Base-by-base conservation (phyloP, 1,140 invertebrate genomes). In the Zaprionus ghesquierei region DNA sequence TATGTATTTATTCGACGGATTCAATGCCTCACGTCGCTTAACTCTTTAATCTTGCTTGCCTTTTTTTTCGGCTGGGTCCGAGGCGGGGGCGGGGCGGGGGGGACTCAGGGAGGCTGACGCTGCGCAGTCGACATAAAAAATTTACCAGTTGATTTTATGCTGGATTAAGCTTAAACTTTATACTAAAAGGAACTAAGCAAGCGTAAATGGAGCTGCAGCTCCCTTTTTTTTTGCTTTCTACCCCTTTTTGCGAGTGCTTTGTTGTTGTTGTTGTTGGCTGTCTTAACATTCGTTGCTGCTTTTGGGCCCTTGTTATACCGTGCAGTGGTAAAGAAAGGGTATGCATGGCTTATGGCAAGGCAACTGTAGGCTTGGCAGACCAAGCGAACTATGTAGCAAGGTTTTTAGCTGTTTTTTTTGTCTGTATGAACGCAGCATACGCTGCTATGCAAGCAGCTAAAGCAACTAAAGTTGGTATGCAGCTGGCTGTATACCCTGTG, bases 141-240 rank as follows among this genome's bases (percentile, higher is more conserved):
- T 90, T 90, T 90, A 90, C 87, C 86, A 90, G 86, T 90, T 90
- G 86, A 90, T 90, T 90, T 90, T 86, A 90, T 90, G 86, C 87
- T 90, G 86, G 76, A 90, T 90, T 90, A 86, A 81, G 79, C 87
- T 90, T 90, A 90, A 90, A 90, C 79, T 90, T 90, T 86, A 82
- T 90, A 72, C 81, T 81, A 90, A 90, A 81, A 79, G 87, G 81
- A 90, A 77, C 86, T 90, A 90, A 86, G 87, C 87, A 90, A 87
- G 86, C 87, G 86, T 90, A 82, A 90, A 90, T 90, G 78, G 87
- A 82, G 81, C 68, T 35, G 38, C 62, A 25, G 20, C 49, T n/a
- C n/a, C n/a, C n/a, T n/a, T n/a, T 33, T 64, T 56, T 44, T 44
- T 59, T 25, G n/a, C n/a, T n/a, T n/a, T n/a, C n/a, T 5, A 46